phyloP scores from a whole-genome alignment of 2,113 vertebrate species.

The Colistium nudipinnis region DNA sequence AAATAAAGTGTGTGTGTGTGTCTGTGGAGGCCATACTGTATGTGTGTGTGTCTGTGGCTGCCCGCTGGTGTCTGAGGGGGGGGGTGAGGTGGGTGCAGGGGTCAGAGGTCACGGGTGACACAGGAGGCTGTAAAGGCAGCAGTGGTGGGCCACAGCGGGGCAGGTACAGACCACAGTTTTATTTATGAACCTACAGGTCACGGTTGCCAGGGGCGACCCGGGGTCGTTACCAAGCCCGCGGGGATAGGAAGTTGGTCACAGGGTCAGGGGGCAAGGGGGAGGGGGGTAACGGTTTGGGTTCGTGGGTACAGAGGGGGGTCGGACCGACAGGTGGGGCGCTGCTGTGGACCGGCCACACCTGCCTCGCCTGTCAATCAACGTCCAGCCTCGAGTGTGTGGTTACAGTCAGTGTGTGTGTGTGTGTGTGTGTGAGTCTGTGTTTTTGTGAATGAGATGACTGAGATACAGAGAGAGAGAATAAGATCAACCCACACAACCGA shows the following conservation, averaged over 20 bases:
- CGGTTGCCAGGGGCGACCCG: constrained; percentile 55
- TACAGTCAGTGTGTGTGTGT: constrained; percentile 14
- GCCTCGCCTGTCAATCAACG: constrained; percentile 79
- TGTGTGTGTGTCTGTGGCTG: constrained; percentile 5
- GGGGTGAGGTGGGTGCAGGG: constrained; percentile 15
- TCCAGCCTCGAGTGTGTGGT: constrained; percentile 42
- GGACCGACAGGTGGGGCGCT: constrained; percentile 82
- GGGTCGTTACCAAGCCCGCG: constrained; percentile 59
- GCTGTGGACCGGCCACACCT: constrained; percentile 79
- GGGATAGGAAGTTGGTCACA: constrained; percentile 85
- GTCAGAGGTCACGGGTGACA: constrained; percentile 58
- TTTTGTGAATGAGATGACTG: constrained; percentile 38
- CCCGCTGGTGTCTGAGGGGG: not conserved
- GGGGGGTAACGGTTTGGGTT: constrained; percentile 73
- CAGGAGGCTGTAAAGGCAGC: constrained; percentile 56
- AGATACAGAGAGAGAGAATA: not conserved
- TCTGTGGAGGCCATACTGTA: not conserved
- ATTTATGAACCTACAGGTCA: constrained; percentile 71
- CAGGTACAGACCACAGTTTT: constrained; percentile 61
- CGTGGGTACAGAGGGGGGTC: constrained; percentile 56
- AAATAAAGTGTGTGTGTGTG: no score
- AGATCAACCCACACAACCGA: not conserved
- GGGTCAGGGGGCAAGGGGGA: constrained; percentile 81
- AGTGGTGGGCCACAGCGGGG: constrained; percentile 52
- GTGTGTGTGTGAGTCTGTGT: not conserved